These are phyloP conservation scores for Salvelinus fontinalis DNA, from an alignment of 2,113 vertebrate genomes.

Conservation along the genomic window DNA sequence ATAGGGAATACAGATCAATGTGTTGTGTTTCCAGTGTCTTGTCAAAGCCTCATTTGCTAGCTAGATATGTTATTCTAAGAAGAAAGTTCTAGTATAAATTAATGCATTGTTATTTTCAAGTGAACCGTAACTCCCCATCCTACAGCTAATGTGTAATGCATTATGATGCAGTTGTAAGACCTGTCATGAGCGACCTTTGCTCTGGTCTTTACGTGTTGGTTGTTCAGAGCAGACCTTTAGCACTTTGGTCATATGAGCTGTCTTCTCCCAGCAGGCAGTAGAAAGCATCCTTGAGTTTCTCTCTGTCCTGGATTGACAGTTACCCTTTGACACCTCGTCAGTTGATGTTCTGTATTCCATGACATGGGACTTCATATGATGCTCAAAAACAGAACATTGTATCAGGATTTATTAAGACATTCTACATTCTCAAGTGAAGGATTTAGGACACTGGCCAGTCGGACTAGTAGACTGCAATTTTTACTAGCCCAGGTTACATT, in stretches of 20 bases:
- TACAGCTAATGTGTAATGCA: no score
- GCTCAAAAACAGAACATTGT: not conserved
- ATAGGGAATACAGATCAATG: not conserved
- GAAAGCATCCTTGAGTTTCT: not conserved
- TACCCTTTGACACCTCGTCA: not conserved
- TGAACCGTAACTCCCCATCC: no score
- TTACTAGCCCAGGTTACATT: no score
- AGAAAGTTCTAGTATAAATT: no score
- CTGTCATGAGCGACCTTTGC: no score
- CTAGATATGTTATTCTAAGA: no score
- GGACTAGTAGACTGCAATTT: no score
- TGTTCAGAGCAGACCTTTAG: not conserved
- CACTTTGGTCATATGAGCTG: not conserved
- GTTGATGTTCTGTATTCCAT: not conserved
- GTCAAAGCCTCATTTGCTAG: not conserved
- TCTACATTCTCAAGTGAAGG: not conserved
- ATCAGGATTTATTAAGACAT: not conserved
- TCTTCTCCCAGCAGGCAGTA: not conserved
- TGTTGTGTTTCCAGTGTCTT: not conserved
- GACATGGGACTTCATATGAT: not conserved
- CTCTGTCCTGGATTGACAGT: not conserved
- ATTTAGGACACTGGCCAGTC: no score
- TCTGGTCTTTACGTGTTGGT: no score
- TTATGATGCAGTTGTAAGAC: no score
- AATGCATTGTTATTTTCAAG: no score